Conservation (phyloP, 2,888 invertebrate genomes). For the Cryptus viduatorius region DNA sequence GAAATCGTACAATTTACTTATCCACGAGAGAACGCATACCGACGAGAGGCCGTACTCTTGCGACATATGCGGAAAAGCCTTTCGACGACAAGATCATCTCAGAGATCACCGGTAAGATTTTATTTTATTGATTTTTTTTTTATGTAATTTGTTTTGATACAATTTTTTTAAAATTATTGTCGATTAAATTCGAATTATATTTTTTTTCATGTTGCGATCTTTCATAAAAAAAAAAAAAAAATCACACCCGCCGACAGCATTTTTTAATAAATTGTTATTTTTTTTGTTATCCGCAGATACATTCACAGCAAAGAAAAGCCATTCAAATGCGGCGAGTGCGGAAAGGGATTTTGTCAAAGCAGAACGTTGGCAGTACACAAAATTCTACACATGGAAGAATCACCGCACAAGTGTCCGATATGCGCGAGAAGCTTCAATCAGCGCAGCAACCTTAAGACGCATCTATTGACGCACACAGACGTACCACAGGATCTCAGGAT, state of each 20-base stretch:
- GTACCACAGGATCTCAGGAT: slow-evolving; percentile 85
- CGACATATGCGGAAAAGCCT: slow-evolving; percentile 99
- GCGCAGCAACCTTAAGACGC: slow-evolving; percentile 96
- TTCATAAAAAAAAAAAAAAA: too few species aligned
- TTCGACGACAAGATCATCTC: slow-evolving; percentile 97
- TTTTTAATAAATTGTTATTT: not conserved
- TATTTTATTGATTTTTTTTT: not conserved
- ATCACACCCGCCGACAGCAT: not conserved
- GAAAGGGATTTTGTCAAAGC: slow-evolving; percentile 99
- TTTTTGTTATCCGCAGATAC: slow-evolving; percentile 89
- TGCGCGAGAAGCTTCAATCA: slow-evolving; percentile 96
- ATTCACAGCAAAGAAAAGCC: slow-evolving; percentile 99
- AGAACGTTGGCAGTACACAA: slow-evolving; percentile 98
- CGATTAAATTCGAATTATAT: too few species aligned
- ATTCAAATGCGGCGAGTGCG: slow-evolving; percentile 98
- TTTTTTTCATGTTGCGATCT: too few species aligned
- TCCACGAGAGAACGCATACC: slow-evolving; percentile 98
- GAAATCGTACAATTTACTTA: slow-evolving; percentile 98
- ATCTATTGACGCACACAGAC: slow-evolving; percentile 94
- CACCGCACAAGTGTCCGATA: slow-evolving; percentile 96
- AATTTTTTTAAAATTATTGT: too few species aligned
- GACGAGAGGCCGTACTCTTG: slow-evolving; percentile 99
- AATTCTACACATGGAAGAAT: slow-evolving; percentile 96
- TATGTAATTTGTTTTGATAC: not conserved
- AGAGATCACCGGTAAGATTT: slow-evolving; percentile 94